Base-by-base conservation (phyloP, 2,888 invertebrate species). In the Chorisops tibialis region DNA sequence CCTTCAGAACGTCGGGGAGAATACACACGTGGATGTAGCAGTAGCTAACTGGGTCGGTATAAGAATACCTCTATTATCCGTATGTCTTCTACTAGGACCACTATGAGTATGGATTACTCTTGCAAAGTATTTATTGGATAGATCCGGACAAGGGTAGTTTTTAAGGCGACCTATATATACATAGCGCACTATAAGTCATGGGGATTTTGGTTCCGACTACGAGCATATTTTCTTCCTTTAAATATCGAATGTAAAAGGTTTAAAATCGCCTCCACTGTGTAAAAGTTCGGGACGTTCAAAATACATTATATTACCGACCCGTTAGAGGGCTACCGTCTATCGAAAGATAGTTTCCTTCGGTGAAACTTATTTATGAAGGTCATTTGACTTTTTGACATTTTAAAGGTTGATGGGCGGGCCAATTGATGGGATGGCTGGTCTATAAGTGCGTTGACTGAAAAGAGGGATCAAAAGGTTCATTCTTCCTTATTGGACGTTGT, bases 301-400 rank as follows among this genome's bases (percentile, higher is more conserved):
- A 39, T 38, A 14, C 12, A 47, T n/a, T n/a, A n/a, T n/a, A n/a
- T n/a, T 19, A 18, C 59, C 59, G 14, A n/a, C 9, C 21, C 59
- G 35, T 54, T 59, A 49, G n/a, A n/a, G n/a, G n/a, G n/a, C n/a
- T 61, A 45, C 51, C 14, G 16, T 50, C 21, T 30, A 9, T 30
- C 14, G 5, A 48, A 24, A 48, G 30, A 56, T 59, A 50, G 59
- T 54, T 59, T 47, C 12, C 18, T 47, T 21, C 14, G 43, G 43
- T 54, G 50, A 59, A 64, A 62, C 54, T 64, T 62, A 64, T 64
- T 64, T 62, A 64, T 64, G 62, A 56, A 48, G 64, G 64, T 62
- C 64, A 64, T 64, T 64, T 64, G 64, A 64, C 64, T 64, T 64
- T 60, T 62, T 64, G 64, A 62, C 64, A 64, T 59, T 59, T 22